Conservation (phyloP, 2,888 invertebrate genomes). For the Hydropsyche betteni region DNA sequence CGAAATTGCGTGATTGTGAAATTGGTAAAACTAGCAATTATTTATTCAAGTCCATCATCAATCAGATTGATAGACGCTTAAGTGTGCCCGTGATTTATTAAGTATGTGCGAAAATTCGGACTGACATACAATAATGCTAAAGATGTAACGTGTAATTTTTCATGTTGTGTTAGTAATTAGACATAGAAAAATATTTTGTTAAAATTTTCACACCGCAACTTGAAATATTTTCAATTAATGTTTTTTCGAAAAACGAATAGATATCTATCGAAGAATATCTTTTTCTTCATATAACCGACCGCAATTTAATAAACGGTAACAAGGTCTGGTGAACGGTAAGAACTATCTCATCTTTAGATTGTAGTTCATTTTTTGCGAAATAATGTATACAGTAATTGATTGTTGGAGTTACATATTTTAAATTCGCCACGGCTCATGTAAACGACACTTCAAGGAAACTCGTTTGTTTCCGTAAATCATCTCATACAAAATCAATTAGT, state of each 20-base stretch:
- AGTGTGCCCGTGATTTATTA: too few species aligned
- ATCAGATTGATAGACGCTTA: constrained; percentile 3
- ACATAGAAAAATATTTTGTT: too few species aligned
- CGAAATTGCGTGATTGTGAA: constrained; percentile 1
- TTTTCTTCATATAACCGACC: too few species aligned
- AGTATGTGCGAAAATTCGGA: too few species aligned
- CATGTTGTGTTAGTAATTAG: too few species aligned
- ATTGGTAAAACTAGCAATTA: constrained; percentile 10
- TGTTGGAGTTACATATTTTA: not conserved
- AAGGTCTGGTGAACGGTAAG: constrained; percentile 6
- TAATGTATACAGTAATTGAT: not conserved
- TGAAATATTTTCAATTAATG: too few species aligned
- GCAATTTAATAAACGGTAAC: not conserved
- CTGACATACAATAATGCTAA: too few species aligned
- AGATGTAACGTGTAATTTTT: too few species aligned
- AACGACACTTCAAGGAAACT: constrained; percentile 3
- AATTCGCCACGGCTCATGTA: not conserved
- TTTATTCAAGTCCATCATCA: not conserved
- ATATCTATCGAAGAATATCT: too few species aligned
- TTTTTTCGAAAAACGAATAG: too few species aligned
- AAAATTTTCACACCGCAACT: too few species aligned
- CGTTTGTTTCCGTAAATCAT: not conserved
- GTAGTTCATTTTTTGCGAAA: not conserved
- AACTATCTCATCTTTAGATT: not conserved
- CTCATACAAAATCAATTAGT: too few species aligned